phyloP scores from a whole-genome alignment of 2,888 invertebrate species.

The Craniophora ligustri region DNA sequence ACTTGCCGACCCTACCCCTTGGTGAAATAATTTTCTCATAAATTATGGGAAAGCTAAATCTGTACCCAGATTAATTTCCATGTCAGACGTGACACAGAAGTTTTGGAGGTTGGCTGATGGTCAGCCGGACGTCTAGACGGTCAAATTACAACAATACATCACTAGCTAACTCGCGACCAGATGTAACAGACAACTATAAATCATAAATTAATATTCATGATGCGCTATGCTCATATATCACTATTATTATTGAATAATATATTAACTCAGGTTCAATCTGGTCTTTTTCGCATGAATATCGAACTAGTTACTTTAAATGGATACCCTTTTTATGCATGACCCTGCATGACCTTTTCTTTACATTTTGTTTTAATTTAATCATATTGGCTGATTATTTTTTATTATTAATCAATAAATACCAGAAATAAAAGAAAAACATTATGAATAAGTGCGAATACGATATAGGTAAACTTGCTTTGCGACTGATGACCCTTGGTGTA shows the following conservation, averaged over 20 bases:
- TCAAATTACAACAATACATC: constrained; percentile 74
- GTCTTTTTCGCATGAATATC: constrained; percentile 7
- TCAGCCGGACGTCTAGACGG: constrained; percentile 55
- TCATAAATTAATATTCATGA: constrained; percentile 72
- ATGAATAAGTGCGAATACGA: too few relatives aligned
- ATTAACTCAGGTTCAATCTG: constrained; percentile 35
- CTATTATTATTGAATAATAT: constrained; percentile 47
- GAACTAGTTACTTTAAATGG: background rate
- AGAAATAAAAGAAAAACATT: too few relatives aligned
- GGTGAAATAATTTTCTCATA: constrained; percentile 1
- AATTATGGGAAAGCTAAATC: constrained; percentile 11
- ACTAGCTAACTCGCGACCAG: constrained; percentile 62
- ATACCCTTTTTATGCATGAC: too few relatives aligned
- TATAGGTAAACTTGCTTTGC: too few relatives aligned
- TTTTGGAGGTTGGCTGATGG: constrained; percentile 57
- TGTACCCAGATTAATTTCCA: constrained; percentile 37
- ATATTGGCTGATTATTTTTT: too few relatives aligned
- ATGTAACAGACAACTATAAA: constrained; percentile 72
- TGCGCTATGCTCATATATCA: constrained; percentile 53
- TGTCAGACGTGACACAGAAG: constrained; percentile 48
- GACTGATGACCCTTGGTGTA: too few relatives aligned
- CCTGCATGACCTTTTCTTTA: too few relatives aligned
- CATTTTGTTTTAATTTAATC: too few relatives aligned
- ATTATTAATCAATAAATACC: too few relatives aligned
- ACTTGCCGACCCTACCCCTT: background rate